Evolutionary conservation across 2,888 invertebrate species (phyloP), one percentile per base, ranked within the genome.

Genomic region (Elegia similella): DNA sequence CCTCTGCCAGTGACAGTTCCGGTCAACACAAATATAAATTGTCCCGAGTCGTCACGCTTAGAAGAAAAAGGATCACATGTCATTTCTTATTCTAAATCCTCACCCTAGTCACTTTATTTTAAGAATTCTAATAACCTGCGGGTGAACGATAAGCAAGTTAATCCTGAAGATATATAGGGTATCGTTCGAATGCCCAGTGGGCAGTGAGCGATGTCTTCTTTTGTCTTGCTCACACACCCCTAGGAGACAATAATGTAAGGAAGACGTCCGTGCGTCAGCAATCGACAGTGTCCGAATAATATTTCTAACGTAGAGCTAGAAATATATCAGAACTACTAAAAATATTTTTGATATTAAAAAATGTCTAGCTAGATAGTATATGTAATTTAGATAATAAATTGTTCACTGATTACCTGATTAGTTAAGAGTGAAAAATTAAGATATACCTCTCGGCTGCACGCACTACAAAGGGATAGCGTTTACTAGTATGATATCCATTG

Each of bases 121-220:
- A 53, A 54, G 53, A 54, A 54, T 43, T 42, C 47, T 55, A 55
- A 55, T 55, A 55, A 55, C 38, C 38, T 73, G 68, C 69, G 69
- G 69, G 72, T 72, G 66, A 69, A 71, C 76, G 87, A 86, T 88
- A 88, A 88, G 85, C 84, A 85, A 89, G 87, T 85, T 87, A 89
- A 90, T 89, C 86, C 86, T 55, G 67, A 88, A 88, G 87, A 89
- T 84, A 88, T 88, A 89, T 88, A 87, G 64, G 60, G 72, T 73
- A 71, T 75, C 80, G 80, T 83, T 82, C 78, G 73, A 73, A 71
- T 72, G 78, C 70, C 77, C 79, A 75, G 71, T 68, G 84, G 77
- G 80, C 75, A 76, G 85, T 87, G 89, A 89, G 77, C 86, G 88
- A 91, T 90, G 88, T 73, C 86, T 74, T 89, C 88, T 89, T 89